These are phyloP conservation scores for Zaprionus davidi DNA, from an alignment of 1,140 invertebrate species.

Conservation along the genomic window DNA sequence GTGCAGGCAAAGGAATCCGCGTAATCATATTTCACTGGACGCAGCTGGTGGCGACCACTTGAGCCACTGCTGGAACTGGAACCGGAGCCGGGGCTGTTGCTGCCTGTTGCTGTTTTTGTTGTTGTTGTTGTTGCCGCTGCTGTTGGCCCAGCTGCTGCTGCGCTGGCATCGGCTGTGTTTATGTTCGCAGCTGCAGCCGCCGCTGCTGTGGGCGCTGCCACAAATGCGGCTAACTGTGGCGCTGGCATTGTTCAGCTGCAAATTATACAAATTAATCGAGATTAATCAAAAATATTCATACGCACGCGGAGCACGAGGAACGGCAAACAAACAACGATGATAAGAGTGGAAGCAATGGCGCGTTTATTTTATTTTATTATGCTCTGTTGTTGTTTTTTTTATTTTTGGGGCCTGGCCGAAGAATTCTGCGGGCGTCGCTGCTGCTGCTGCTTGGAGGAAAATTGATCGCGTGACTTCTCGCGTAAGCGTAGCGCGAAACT, in stretches of 20 bases:
- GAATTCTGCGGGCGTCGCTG: neutral
- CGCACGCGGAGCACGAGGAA: neutral
- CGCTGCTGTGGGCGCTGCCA: conserved; percentile 13
- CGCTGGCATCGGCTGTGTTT: conserved; percentile 34
- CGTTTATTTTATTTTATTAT: neutral
- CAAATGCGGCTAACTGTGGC: conserved; percentile 17
- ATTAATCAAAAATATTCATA: conserved; percentile 1
- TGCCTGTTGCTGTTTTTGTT: conserved; percentile 18
- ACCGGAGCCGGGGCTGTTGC: conserved; percentile 39
- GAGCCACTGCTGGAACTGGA: conserved; percentile 9
- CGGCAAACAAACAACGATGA: neutral
- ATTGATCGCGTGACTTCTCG: conserved; percentile 2
- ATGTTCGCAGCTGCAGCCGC: conserved; percentile 34
- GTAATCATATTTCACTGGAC: conserved; percentile 82
- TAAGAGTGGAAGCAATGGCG: neutral
- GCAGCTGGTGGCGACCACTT: conserved; percentile 71
- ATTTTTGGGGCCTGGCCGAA: conserved; percentile 14
- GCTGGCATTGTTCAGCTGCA: conserved; percentile 50
- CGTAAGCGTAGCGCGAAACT: neutral
- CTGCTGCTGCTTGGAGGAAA: conserved; percentile 6
- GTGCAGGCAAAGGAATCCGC: conserved; percentile 86
- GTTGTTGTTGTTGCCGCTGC: conserved; percentile 32
- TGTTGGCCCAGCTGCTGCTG: conserved; percentile 16
- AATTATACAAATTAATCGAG: neutral
- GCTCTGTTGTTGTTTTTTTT: neutral